Base-by-base conservation (phyloP, 2,113 vertebrate genomes). In the Sporophila hypoxantha region DNA sequence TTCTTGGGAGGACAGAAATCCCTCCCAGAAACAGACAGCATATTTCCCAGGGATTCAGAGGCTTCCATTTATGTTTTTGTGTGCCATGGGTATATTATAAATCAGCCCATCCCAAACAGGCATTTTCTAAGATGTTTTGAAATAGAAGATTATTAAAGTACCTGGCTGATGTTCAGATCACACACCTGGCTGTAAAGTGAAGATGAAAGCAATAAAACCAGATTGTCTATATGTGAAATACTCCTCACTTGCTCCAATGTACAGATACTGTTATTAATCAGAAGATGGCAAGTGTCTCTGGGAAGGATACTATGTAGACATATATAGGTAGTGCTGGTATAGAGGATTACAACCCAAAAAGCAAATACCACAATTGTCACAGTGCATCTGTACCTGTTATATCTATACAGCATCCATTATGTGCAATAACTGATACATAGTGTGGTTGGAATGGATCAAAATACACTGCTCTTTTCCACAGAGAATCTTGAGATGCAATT, bases 191-290 rank as follows among this genome's bases (percentile, higher is more conserved):
- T 94, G 94, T 95, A 94, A 94, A 94, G 85, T 90, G 87, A 93
- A 94, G 83, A 78, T 61, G 92, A 95, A 95, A 95, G 95, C 95
- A 95, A 94, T 95, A 95, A 95, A 95, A 94, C 0, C 42, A 82
- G 91, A 93, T 84, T 92, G 82, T 93, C 87, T 86, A 20, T 60
- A 91, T 64, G 70, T 68, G 89, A 89, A 89, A 86, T 73, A 81
- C 47, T 91, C 66, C 88, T 81, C 74, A 71, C 92, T 87, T 86
- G 64, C 88, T 92, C 91, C 26, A 5, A 41, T 91, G 74, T 69
- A 47, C 80, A 76, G 78, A 14, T 55, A 37, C 27, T 65, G 14
- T 65, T 61, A 5, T 30, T 73, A 66, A 44, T 39, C 0, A 0
- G 53, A 91, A 66, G 46, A 29, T 30, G 59, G 39, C 25, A 71